Evolutionary conservation across 2,888 invertebrate species (phyloP).

Genomic region (Seira musarum): DNA sequence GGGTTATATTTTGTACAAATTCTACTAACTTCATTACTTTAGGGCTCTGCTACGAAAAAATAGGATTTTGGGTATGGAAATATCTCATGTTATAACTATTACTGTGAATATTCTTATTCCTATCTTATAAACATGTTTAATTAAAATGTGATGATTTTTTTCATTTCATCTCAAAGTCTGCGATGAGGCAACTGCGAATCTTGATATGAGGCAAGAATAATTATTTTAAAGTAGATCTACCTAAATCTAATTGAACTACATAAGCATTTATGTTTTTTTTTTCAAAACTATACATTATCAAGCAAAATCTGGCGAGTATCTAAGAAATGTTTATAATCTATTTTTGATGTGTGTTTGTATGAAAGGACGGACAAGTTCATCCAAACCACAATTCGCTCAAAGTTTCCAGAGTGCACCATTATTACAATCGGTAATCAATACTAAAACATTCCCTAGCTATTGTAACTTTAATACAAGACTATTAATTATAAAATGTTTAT

Average conservation of each 20-base stretch:
- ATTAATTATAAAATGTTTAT: neutral
- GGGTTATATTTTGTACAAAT: no score
- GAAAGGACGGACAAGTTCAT: constrained; percentile 88
- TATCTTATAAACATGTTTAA: no score
- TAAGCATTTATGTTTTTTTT: constrained; percentile 30
- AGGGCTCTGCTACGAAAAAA: constrained; percentile 64
- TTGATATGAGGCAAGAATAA: no score
- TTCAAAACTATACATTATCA: no score
- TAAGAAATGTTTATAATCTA: no score
- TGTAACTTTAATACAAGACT: neutral
- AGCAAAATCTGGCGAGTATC: no score
- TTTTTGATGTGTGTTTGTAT: no score
- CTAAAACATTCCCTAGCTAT: constrained; percentile 8
- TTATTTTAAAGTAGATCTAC: neutral
- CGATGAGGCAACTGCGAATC: constrained; percentile 68
- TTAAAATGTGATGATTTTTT: no score
- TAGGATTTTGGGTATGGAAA: constrained; percentile 64
- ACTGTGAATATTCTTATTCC: no score
- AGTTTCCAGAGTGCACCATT: constrained; percentile 88
- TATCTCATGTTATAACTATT: no score
- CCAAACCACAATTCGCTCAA: constrained; percentile 85
- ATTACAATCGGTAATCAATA: constrained; percentile 86
- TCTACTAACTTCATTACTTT: no score
- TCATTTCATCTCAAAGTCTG: no score
- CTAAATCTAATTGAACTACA: neutral